phyloP scores from a whole-genome alignment of 2,113 vertebrate species.

The Syrrhaptes paradoxus region DNA sequence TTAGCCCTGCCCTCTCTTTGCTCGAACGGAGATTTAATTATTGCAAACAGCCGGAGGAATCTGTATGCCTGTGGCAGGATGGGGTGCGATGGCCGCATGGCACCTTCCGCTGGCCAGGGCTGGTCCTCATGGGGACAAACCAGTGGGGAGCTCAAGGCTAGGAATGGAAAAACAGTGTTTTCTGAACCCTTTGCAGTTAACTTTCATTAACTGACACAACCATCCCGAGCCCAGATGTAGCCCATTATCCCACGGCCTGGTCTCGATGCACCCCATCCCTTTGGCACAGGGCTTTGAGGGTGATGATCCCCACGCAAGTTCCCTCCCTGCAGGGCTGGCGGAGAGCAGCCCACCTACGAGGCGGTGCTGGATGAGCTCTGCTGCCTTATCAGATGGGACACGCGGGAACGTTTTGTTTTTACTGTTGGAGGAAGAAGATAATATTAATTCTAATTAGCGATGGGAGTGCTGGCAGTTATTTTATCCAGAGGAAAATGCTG shows the following conservation, averaged over 20 bases:
- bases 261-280: fast-evolving
- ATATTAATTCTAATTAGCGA: neutral
- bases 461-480: neutral
- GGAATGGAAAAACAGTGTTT: neutral
- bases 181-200: neutral
- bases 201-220: fast-evolving
- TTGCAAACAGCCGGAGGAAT: neutral
- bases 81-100: fast-evolving
- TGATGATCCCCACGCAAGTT: fast-evolving
- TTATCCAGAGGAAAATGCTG: neutral
- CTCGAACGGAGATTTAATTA: neutral
- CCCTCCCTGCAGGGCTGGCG: neutral
- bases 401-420: neutral
- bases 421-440: neutral
- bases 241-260: fast-evolving
- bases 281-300: neutral
- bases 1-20: neutral
- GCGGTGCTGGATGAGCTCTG: neutral
- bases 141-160: fast-evolving
- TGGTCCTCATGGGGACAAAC: neutral
- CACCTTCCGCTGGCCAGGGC: fast-evolving
- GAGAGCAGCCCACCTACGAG: neutral
- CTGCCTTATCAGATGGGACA: neutral
- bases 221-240: neutral
- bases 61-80: neutral